Evolutionary conservation across 2,888 invertebrate genomes (phyloP).

Genomic region (Agonum fuliginosum): DNA sequence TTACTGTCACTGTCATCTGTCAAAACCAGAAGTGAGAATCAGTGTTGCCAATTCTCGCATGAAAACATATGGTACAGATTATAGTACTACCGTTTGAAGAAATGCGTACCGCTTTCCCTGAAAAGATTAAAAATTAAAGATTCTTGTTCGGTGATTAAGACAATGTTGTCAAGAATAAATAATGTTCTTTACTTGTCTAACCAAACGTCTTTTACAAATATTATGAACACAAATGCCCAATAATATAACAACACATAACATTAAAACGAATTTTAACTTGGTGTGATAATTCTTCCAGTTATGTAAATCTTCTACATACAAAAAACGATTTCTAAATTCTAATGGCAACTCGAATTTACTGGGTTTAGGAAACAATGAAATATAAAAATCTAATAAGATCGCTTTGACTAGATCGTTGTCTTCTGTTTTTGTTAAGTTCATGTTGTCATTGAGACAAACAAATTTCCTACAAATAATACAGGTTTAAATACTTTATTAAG

Average conservation of each 20-base stretch:
- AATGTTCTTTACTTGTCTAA: slow-evolving; percentile 63
- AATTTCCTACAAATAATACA: slow-evolving; percentile 78
- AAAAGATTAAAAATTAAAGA: too few relatives aligned
- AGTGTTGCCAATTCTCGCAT: too few relatives aligned
- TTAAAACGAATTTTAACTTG: slow-evolving; percentile 68
- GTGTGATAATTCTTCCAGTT: slow-evolving; percentile 75
- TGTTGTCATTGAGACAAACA: slow-evolving; percentile 87
- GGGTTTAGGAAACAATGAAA: slow-evolving; percentile 81
- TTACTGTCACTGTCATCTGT: too few relatives aligned
- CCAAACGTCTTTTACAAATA: slow-evolving; percentile 65
- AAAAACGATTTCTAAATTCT: slow-evolving; percentile 82
- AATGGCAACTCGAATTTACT: slow-evolving; percentile 84
- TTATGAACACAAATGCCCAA: slow-evolving; percentile 65
- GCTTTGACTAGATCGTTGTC: slow-evolving; percentile 82
- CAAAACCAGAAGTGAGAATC: too few relatives aligned
- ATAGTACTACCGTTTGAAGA: too few relatives aligned
- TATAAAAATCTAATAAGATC: slow-evolving; percentile 84
- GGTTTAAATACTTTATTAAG: too few relatives aligned
- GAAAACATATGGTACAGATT: too few relatives aligned
- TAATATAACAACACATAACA: slow-evolving; percentile 63
- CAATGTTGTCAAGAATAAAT: slow-evolving; percentile 57
- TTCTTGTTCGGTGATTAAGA: too few relatives aligned
- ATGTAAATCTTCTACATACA: slow-evolving; percentile 75
- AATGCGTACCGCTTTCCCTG: too few relatives aligned
- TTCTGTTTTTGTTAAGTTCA: slow-evolving; percentile 77